These are phyloP conservation scores for Acrocyrtus sp. DNA, from an alignment of 2,888 invertebrate species.

Conservation along the genomic window DNA sequence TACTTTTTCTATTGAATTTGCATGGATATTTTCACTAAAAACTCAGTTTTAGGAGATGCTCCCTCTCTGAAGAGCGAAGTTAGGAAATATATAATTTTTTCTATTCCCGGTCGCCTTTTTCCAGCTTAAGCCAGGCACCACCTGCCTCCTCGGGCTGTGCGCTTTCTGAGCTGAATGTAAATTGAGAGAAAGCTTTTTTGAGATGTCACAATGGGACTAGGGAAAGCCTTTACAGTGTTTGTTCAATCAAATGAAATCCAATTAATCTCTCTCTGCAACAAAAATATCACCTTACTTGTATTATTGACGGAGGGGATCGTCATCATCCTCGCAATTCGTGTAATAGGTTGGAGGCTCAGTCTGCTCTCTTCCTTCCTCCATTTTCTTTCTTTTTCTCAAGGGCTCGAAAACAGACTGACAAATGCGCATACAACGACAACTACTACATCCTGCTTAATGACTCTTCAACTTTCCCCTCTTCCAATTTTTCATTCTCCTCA, in stretches of 20 bases:
- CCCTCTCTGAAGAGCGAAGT: no score
- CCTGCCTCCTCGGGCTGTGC: not conserved
- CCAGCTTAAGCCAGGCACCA: not conserved
- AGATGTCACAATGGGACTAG: slow-evolving; percentile 3
- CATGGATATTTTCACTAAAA: no score
- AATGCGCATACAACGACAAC: slow-evolving; percentile 1
- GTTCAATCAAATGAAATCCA: slow-evolving; percentile 17
- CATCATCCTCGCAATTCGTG: no score
- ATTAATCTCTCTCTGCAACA: slow-evolving; percentile 13
- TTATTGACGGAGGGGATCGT: no score
- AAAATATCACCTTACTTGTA: no score
- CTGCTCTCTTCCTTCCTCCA: not conserved
- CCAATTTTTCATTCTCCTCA: not conserved
- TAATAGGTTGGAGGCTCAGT: no score
- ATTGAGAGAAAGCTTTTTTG: not conserved
- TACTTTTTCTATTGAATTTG: no score
- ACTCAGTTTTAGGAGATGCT: no score
- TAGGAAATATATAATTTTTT: not conserved
- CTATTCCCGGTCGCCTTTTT: not conserved
- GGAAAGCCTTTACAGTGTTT: slow-evolving; percentile 4
- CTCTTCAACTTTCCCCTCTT: slow-evolving; percentile 17
- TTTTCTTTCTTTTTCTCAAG: no score
- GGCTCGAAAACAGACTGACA: no score
- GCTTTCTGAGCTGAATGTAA: slow-evolving; percentile 2
- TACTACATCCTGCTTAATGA: slow-evolving; percentile 25